phyloP scores from a whole-genome alignment of 2,113 vertebrate species.

The Oenanthe oenanthe region DNA sequence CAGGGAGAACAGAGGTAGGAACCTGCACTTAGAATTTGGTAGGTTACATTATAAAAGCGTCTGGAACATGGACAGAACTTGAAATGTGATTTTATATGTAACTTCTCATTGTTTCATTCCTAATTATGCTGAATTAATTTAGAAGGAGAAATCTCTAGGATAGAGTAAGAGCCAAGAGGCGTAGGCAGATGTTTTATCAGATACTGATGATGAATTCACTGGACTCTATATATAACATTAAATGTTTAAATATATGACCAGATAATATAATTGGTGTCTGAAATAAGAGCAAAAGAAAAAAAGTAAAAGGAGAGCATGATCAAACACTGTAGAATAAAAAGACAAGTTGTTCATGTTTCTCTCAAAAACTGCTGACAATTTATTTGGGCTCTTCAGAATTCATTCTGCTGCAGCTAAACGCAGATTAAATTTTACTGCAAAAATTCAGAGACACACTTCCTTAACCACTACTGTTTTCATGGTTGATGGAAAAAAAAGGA shows the following conservation, averaged over 20 bases:
- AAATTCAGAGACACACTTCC: neutral
- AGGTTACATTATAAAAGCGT: neutral
- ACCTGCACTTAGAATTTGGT: neutral
- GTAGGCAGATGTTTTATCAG: neutral
- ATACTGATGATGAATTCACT: neutral
- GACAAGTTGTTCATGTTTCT: neutral
- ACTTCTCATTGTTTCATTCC: neutral
- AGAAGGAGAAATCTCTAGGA: neutral
- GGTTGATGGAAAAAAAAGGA: neutral
- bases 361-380: neutral
- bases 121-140: neutral
- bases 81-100: neutral
- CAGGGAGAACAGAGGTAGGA: neutral
- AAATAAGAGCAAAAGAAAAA: neutral
- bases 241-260: neutral
- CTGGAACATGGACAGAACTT: neutral
- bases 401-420: neutral
- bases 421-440: neutral
- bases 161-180: neutral
- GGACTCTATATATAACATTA: neutral
- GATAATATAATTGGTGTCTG: neutral
- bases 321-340: neutral
- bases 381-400: neutral
- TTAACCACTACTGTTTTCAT: neutral
- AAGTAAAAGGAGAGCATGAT: neutral